Conservation (phyloP, 2,113 vertebrate genomes). For the Xyrauchen texanus region DNA sequence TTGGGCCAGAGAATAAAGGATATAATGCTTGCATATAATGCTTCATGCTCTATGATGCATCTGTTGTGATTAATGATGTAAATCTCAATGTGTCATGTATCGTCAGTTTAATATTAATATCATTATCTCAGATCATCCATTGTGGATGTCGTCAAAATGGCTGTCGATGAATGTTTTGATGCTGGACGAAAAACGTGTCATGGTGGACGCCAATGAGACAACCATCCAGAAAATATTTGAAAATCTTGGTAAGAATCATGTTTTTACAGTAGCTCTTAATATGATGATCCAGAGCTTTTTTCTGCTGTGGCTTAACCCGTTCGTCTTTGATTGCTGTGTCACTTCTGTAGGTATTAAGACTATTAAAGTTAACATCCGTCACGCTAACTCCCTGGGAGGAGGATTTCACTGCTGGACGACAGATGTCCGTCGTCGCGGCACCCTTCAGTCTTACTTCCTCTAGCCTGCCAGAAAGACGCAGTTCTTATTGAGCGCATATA, state of each 20-base stretch:
- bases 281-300: no score
- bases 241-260: constrained; percentile 81
- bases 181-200: constrained; percentile 95
- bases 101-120: not conserved
- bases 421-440: constrained; percentile 90
- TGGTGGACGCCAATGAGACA: constrained; percentile 92
- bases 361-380: constrained; percentile 91
- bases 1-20: no score
- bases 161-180: constrained; percentile 98
- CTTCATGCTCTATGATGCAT: constrained; percentile 51
- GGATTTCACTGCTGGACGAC: constrained; percentile 99
- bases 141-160: constrained; percentile 99
- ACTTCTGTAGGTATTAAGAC: constrained; percentile 83
- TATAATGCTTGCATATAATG: no score
- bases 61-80: not conserved
- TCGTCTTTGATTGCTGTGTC: not conserved
- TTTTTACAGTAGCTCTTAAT: not conserved
- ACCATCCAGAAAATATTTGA: constrained; percentile 98
- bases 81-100: no score
- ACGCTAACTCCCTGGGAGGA: constrained; percentile 96
- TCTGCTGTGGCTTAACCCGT: no score
- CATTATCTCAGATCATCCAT: constrained; percentile 84
- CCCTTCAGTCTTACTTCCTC: constrained; percentile 90
- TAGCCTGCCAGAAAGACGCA: constrained; percentile 70
- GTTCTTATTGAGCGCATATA: constrained; percentile 71